Evolutionary conservation across 2,888 invertebrate genomes (phyloP), one percentile per base, ranked within the genome.

Genomic region (Mantis religiosa): DNA sequence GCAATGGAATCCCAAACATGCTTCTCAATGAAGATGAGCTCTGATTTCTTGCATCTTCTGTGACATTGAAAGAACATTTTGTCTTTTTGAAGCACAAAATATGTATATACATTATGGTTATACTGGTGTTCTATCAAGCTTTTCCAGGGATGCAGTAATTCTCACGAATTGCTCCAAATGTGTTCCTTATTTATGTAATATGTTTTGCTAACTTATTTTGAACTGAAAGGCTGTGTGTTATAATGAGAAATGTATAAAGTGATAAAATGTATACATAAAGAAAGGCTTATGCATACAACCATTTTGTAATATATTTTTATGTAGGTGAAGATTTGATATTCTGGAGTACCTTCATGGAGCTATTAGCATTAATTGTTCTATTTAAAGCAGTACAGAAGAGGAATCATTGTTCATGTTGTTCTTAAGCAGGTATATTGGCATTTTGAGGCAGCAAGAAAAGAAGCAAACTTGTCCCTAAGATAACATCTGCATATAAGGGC

Each of bases 1-100:
- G 95, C 85, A 97, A 99, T 93, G 99, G 99, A 88, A 99, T 99
- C 92, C 99, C 99, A 81, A 99, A 99, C 93, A 99, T 99, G 99
- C 94, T 99, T 90, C 94, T 99, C 89, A 98, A 98, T 92, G 99
- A 99, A 94, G 98, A 99, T 92, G 99, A 99, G 96, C 97, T 98
- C 27, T 93, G 83, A 89, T 30, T 71, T 71, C 54, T 28, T 3
- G 83, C 3, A 83, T 1, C 14, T 83, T 83, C 54, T 71, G 54
- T 71, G 15, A 71, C 25, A 20, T 3, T 20, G 54, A 71, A 71
- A 71, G 20, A 71, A 71, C 15, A 20, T 71, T 71, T 71, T 71
- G 54, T 20, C 15, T 71, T 71, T 71, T 71, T 71, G 54, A 71
- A 71, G 54, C 54, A 71, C 54, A 71, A 71, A 71, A 20, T 71